phyloP scores from a whole-genome alignment of 30 jellyfish, hydroid and myxozoan species.

The Hydra vulgaris region DNA sequence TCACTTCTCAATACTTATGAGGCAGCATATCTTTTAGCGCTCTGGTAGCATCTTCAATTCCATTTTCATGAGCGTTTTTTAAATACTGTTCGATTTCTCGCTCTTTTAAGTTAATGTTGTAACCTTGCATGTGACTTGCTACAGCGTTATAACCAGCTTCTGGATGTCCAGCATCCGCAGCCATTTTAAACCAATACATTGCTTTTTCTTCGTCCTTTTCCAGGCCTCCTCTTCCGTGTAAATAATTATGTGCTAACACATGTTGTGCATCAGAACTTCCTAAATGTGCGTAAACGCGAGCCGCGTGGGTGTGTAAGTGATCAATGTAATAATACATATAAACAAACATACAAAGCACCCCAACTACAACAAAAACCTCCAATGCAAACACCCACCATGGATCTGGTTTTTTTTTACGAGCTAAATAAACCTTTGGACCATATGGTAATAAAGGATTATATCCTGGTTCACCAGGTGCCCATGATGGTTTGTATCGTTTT shows the following conservation, averaged over 20 bases:
- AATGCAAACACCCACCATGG: slow-evolving; percentile 72
- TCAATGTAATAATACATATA: slow-evolving; percentile 81
- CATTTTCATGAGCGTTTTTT: slow-evolving; percentile 73
- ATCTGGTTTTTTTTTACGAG: slow-evolving; percentile 82
- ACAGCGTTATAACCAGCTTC: slow-evolving; percentile 80
- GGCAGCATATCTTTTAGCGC: slow-evolving; percentile 81
- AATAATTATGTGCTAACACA: slow-evolving; percentile 64
- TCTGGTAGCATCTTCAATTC: slow-evolving; percentile 72
- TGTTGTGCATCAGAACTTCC: slow-evolving; percentile 98
- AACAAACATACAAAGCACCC: slow-evolving; percentile 61
- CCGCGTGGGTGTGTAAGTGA: slow-evolving; percentile 73
- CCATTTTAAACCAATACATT: slow-evolving; percentile 87
- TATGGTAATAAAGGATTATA: slow-evolving; percentile 81
- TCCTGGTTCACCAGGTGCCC: slow-evolving; percentile 93
- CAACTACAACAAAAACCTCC: slow-evolving; percentile 58
- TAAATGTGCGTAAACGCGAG: slow-evolving; percentile 77
- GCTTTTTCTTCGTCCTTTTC: slow-evolving; percentile 77
- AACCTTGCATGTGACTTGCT: slow-evolving; percentile 94
- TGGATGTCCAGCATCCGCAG: slow-evolving; percentile 83
- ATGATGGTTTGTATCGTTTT: slow-evolving; percentile 39
- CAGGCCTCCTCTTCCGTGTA: slow-evolving; percentile 68
- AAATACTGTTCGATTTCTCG: slow-evolving; percentile 79
- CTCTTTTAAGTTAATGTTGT: slow-evolving; percentile 75
- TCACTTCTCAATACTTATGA: slow-evolving; percentile 47
- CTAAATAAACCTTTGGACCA: slow-evolving; percentile 84